A percentile compares a stretch with the other conserved stretches of the same genome.
These are phyloP conservation scores for Xestia xanthographa DNA, from an alignment of 2,888 invertebrate genomes.

Conservation along the genomic window DNA sequence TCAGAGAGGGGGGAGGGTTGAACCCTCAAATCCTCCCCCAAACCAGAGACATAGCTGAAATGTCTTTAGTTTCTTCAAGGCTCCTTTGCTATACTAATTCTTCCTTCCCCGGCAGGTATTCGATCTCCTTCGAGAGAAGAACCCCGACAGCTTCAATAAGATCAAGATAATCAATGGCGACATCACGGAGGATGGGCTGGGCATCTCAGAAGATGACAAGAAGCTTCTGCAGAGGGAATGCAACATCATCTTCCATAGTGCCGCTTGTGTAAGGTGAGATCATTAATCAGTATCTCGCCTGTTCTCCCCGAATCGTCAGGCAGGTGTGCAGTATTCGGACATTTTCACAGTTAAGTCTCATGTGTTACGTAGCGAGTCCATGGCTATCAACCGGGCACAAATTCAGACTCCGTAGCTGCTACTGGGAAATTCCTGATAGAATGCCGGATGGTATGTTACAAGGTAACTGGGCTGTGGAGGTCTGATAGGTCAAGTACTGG, in stretches of 20 bases:
- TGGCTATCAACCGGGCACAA: neutral
- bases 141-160: conserved; percentile 91
- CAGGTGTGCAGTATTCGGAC: neutral
- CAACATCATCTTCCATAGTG: conserved; percentile 95
- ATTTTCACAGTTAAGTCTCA: neutral
- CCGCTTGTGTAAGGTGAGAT: conserved; percentile 93
- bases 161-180: conserved; percentile 92
- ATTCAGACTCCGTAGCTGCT: neutral
- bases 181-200: conserved; percentile 91
- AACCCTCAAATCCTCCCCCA: neutral
- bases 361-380: neutral
- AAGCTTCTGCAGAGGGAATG: conserved; percentile 91
- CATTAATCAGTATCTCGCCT: neutral
- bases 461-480: too few species aligned
- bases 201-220: conserved; percentile 90
- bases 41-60: neutral
- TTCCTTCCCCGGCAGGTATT: conserved; percentile 84
- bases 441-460: neutral
- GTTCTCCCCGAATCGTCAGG: neutral
- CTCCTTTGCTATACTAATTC: neutral
- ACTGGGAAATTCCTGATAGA: neutral
- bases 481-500: neutral
- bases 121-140: conserved; percentile 86
- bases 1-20: neutral
- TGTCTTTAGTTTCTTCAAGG: neutral